Evolutionary conservation across 2,888 invertebrate genomes (phyloP).

Genomic region (Drosophila paranaensis): DNA sequence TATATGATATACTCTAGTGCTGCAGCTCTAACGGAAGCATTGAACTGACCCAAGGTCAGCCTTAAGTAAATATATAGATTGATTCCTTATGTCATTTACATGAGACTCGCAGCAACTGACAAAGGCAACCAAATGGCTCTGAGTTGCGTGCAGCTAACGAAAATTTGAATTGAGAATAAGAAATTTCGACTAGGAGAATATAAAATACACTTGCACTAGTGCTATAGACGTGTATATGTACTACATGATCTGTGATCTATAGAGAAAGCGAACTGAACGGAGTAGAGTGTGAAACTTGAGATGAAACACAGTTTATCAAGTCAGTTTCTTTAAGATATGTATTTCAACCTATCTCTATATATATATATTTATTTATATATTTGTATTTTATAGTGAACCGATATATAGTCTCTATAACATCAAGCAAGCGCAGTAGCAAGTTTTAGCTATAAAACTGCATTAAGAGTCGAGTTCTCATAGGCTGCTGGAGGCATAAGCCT

Average conservation of each 20-base stretch:
- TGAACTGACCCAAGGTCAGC: conserved; percentile 45
- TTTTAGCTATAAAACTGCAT: not conserved
- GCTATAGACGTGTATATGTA: not conserved
- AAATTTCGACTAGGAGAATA: not conserved
- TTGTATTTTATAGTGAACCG: no score
- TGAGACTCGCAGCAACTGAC: conserved; percentile 51
- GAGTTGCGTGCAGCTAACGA: conserved; percentile 35
- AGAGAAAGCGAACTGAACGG: no score
- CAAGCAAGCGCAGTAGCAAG: not conserved
- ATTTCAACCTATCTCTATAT: no score
- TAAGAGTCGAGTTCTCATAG: not conserved
- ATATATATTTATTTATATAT: no score
- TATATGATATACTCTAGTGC: not conserved
- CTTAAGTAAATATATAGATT: conserved; percentile 5
- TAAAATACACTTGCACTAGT: conserved; percentile 4
- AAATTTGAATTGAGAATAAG: not conserved
- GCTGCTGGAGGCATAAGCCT: no score
- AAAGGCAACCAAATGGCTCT: not conserved
- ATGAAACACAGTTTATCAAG: no score
- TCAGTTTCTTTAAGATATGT: no score
- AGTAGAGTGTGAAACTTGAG: no score
- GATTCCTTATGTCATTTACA: conserved; percentile 14
- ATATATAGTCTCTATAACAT: not conserved
- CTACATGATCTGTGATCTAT: no score
- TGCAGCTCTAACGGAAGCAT: conserved; percentile 43